phyloP scores from a whole-genome alignment of 2,888 invertebrate genomes.

The Rhodophaea formosa region DNA sequence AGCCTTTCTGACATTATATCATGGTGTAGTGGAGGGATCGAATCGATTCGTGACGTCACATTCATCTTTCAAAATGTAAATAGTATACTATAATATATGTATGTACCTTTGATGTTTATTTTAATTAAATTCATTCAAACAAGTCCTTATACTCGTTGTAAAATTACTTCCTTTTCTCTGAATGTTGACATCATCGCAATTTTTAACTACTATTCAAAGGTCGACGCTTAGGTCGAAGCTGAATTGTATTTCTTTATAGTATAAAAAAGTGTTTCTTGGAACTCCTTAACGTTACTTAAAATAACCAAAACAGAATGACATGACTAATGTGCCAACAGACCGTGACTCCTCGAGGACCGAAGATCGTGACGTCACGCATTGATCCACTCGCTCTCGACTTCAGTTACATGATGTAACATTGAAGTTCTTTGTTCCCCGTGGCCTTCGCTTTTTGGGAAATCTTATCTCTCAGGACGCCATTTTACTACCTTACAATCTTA shows the following conservation, averaged over 20 bases:
- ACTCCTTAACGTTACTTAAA: too few species aligned
- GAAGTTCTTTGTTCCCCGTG: neutral
- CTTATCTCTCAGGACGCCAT: neutral
- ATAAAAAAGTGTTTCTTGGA: too few species aligned
- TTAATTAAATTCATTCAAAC: too few species aligned
- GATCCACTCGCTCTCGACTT: neutral
- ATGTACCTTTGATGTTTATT: too few species aligned
- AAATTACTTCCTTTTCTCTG: too few species aligned
- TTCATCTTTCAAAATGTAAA: too few species aligned
- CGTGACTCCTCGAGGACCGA: neutral
- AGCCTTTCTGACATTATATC: neutral
- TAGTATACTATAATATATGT: too few species aligned
- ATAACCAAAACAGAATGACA: neutral
- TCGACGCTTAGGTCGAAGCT: too few species aligned
- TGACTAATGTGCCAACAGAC: neutral
- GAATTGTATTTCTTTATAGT: too few species aligned
- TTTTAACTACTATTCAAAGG: too few species aligned
- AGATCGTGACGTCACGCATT: neutral
- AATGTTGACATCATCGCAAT: neutral
- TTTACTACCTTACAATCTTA: neutral
- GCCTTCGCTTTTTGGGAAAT: neutral
- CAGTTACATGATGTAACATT: neutral
- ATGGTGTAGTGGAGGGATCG: neutral
- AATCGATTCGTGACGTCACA: constrained; percentile 11
- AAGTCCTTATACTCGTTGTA: too few species aligned